A percentile compares a stretch with the other conserved stretches of the same genome.
Conservation (phyloP, 2,797 vertebrate genomes). For the Vipera ursinii region DNA sequence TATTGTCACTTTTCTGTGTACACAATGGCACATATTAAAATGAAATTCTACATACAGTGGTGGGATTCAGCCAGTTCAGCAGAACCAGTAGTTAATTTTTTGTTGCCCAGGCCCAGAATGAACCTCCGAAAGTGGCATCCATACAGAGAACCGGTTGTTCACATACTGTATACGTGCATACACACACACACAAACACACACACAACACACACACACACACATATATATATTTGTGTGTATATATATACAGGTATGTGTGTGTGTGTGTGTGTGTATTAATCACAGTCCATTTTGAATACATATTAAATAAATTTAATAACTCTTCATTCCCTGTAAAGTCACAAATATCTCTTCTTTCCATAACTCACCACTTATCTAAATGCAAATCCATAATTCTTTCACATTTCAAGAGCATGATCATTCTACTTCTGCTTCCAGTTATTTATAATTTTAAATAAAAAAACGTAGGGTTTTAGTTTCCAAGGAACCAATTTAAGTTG, state of each 20-base stretch:
- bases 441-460: conserved; percentile 5
- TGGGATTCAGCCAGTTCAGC: too few relatives aligned
- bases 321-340: neutral
- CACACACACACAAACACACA: too few relatives aligned
- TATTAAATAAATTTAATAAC: neutral
- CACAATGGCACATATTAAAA: neutral
- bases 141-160: too few relatives aligned
- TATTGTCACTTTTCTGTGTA: neutral
- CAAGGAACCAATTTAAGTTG: neutral
- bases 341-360: neutral
- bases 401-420: neutral
- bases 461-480: neutral
- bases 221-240: neutral
- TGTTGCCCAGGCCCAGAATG: too few relatives aligned
- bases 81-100: too few relatives aligned
- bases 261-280: too few relatives aligned
- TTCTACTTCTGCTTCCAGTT: neutral
- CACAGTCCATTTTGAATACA: too few relatives aligned
- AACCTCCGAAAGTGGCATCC: too few relatives aligned
- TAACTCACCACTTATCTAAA: neutral
- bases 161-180: too few relatives aligned
- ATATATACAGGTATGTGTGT: too few relatives aligned
- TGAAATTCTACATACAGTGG: neutral
- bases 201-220: neutral
- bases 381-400: neutral